phyloP scores from a whole-genome alignment of 2,113 vertebrate genomes.

The Chinchilla lanigera region DNA sequence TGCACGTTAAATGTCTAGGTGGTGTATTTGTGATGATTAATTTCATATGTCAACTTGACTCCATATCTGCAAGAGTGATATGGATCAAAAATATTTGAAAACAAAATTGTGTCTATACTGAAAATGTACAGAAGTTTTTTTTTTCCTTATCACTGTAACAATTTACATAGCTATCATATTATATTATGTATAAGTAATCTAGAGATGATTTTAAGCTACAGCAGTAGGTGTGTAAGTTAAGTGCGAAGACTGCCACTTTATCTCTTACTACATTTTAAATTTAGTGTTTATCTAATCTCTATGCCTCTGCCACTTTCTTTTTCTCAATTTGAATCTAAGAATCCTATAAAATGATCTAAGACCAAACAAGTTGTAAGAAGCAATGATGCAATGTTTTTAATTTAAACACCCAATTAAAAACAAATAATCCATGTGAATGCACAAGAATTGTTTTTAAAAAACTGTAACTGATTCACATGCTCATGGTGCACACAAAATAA shows the following conservation, averaged over 20 bases:
- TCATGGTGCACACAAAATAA: not conserved
- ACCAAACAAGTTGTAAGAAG: not conserved
- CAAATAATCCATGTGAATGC: not conserved
- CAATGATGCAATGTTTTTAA: constrained; percentile 44
- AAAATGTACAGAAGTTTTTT: not conserved
- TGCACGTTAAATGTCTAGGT: not conserved
- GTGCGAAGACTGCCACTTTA: not conserved
- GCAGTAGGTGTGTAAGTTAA: not conserved
- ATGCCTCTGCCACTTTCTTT: not conserved
- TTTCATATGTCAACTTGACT: not conserved
- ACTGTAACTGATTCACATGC: not conserved
- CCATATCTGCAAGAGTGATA: not conserved
- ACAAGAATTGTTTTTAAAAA: constrained; percentile 34
- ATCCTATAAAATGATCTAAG: not conserved
- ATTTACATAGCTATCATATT: not conserved
- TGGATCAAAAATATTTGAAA: not conserved
- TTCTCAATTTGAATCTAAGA: constrained; percentile 2
- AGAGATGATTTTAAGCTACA: not conserved
- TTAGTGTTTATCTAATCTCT: not conserved
- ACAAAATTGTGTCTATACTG: not conserved
- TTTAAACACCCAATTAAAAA: constrained; percentile 41
- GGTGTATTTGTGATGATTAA: not conserved
- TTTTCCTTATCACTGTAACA: not conserved
- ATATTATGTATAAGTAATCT: not conserved
- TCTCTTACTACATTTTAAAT: constrained; percentile 9